Evolutionary conservation across 2,113 vertebrate genomes (phyloP).

Genomic region (Platichthys flesus): DNA sequence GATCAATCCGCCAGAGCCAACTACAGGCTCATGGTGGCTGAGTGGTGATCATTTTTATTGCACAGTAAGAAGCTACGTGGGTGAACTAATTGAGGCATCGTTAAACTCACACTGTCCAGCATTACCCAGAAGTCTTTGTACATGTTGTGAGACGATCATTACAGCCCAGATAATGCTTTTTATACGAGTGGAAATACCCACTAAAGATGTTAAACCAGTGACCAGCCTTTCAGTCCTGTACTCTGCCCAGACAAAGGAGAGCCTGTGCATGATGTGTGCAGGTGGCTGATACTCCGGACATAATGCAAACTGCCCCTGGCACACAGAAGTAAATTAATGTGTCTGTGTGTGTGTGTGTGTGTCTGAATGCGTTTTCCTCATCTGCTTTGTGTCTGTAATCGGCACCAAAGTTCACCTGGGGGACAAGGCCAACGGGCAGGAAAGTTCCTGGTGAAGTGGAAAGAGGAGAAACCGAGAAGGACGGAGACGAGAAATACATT

Average conservation of each 20-base stretch:
- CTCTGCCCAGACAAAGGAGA: conserved; percentile 2
- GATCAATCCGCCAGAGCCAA: not conserved
- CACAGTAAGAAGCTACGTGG: not conserved
- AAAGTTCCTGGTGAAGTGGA: not conserved
- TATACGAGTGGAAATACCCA: not conserved
- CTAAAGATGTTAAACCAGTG: not conserved
- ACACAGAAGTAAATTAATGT: conserved; percentile 9
- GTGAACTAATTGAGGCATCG: not conserved
- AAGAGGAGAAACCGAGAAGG: conserved; percentile 3
- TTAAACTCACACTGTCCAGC: not conserved
- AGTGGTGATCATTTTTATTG: not conserved
- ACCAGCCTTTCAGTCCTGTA: conserved; percentile 2
- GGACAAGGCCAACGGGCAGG: conserved; percentile 20
- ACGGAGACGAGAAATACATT: not conserved
- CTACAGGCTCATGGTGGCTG: not conserved
- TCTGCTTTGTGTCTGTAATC: conserved; percentile 35
- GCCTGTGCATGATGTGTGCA: conserved; percentile 20
- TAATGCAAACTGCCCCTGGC: conserved; percentile 35
- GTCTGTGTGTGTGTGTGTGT: conserved; percentile 13
- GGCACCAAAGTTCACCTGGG: conserved; percentile 41
- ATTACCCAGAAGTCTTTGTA: conserved; percentile 20
- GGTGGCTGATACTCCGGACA: conserved; percentile 36
- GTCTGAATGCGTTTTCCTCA: conserved; percentile 23
- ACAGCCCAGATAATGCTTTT: conserved; percentile 12
- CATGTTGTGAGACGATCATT: conserved; percentile 17